Base-by-base conservation (phyloP, 2,888 invertebrate genomes). In the Platycheirus albimanus region DNA sequence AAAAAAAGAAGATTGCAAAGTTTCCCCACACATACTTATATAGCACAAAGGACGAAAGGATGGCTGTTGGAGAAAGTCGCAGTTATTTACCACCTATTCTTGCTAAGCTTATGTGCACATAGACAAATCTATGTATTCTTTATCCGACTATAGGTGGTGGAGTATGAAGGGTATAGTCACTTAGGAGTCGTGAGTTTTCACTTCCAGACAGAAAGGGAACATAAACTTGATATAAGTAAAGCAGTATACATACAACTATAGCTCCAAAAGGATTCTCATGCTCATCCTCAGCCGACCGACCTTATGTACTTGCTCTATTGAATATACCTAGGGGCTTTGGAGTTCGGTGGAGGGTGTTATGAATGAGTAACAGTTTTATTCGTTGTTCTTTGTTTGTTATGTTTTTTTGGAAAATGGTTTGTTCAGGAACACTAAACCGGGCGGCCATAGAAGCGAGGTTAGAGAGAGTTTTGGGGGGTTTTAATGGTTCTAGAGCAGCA, bases 121-220 rank as follows among this genome's bases (percentile, higher is more conserved):
- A 24, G 38, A n/a, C 4, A 24, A 2, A 11, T 5, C 2, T 33
- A 52, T 70, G 15, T 69, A 10, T 33, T 30, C 15, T 5, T 33
- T 6, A 49, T 10, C 41, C 41, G 54, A 41, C 13, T 19, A n/a
- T n/a, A n/a, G n/a, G n/a, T 45, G 33, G 30, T 24, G n/a, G 13
- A 36, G 11, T n/a, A 20, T 20, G 28, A 43, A 20, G 66, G 45
- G 67, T 54, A 24, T 24, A 72, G 71, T 77, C 81, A 54, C 81
- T 77, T 61, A 72, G 77, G 71, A 81, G 66, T 81, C 77, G 56
- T 77, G 66, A 77, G 77, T 71, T 77, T 77, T 81, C 77, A 71
- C 71, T 72, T 81, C 81, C 81, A 81, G 81, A 81, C 81, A 81
- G 71, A 81, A 78, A 67, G 81, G 81, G 77, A 77, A 77, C 56